Conservation (phyloP, 2,797 vertebrate species). For the Molossus molossus region DNA sequence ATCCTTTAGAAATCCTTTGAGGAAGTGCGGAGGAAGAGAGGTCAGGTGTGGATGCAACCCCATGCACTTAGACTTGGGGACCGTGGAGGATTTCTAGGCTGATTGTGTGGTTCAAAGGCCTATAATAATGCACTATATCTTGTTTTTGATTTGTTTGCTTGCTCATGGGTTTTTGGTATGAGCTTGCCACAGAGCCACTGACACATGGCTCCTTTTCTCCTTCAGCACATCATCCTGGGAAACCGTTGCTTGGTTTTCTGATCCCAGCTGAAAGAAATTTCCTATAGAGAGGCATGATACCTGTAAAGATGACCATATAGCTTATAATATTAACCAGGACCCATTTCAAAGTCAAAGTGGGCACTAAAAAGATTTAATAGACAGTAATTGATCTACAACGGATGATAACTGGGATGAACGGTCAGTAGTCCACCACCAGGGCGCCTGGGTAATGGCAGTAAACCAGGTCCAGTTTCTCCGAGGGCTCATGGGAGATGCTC, state of each 20-base stretch:
- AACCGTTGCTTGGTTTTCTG: not conserved
- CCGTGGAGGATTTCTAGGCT: not conserved
- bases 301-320: not conserved
- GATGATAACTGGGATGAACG: not conserved
- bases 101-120: not conserved
- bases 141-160: conserved; percentile 16
- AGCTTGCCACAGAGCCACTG: not conserved
- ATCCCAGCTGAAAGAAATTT: conserved; percentile 7
- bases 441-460: not conserved
- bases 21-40: conserved; percentile 3
- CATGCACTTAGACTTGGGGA: not conserved
- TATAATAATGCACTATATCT: not conserved
- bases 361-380: not conserved
- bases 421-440: not conserved
- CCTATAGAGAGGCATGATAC: not conserved
- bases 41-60: not conserved
- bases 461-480: not conserved
- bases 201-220: not conserved
- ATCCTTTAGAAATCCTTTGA: not conserved
- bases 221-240: conserved; percentile 8
- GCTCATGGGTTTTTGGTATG: not conserved
- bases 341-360: conserved; percentile 42
- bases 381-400: not conserved
- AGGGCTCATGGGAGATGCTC: not conserved
- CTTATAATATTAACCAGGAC: not conserved